These are phyloP conservation scores for Gallinago solitaria DNA, from an alignment of 2,797 vertebrate species.

Conservation along the genomic window DNA sequence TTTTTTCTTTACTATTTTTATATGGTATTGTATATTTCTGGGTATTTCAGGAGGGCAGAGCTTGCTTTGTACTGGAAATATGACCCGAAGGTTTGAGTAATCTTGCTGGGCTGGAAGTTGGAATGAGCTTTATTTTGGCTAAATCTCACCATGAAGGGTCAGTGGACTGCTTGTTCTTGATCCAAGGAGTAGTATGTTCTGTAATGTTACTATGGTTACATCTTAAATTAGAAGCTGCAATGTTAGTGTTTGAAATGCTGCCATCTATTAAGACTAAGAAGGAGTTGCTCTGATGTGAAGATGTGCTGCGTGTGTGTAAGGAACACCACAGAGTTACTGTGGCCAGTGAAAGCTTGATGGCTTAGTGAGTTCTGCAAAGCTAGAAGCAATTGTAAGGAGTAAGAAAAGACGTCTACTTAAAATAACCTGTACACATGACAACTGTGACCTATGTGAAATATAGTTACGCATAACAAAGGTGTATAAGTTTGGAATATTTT, in stretches of 20 bases:
- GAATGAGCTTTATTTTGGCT: not conserved
- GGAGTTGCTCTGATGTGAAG: not conserved
- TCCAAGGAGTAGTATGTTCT: constrained; percentile 23
- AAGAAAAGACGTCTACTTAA: not conserved
- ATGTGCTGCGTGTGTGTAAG: not conserved
- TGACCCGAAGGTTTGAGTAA: not conserved
- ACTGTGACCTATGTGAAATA: not conserved
- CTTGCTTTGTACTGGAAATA: not conserved
- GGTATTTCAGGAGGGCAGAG: not conserved
- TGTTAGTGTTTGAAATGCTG: constrained; percentile 36
- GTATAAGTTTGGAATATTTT: not conserved
- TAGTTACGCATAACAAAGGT: not conserved
- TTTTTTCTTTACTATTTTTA: not conserved
- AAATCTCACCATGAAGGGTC: not conserved
- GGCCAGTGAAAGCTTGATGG: not conserved
- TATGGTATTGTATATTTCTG: not conserved
- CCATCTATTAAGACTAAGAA: not conserved
- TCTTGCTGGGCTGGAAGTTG: not conserved
- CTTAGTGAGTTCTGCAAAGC: not conserved
- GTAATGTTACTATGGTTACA: constrained; percentile 56
- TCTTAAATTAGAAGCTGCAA: constrained; percentile 28
- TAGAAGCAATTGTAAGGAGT: not conserved
- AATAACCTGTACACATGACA: accelerated
- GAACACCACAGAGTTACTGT: accelerated
- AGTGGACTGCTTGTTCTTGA: constrained; percentile 31